These are phyloP conservation scores for Fopius arisanus DNA, from an alignment of 1,140 invertebrate genomes.

Conservation along the genomic window DNA sequence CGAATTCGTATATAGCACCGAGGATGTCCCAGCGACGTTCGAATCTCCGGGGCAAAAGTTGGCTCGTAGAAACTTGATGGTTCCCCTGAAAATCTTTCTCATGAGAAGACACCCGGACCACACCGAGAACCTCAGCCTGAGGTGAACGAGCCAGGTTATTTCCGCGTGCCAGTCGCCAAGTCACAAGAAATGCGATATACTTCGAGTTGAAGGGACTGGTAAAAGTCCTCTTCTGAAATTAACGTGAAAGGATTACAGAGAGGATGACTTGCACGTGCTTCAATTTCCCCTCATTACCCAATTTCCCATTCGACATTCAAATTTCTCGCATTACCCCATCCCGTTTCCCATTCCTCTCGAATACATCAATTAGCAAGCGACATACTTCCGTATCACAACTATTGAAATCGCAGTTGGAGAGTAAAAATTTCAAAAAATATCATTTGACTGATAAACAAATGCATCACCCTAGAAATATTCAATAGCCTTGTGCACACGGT, in stretches of 20 bases:
- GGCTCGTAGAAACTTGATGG: conserved; percentile 21
- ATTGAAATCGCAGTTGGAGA: too few relatives aligned
- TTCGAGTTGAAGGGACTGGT: conserved; percentile 6
- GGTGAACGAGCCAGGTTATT: conserved; percentile 24
- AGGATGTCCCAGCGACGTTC: background rate
- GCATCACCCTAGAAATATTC: conserved; percentile 24
- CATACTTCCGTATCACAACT: too few relatives aligned
- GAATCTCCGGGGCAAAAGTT: conserved; percentile 20
- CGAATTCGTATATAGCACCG: conserved; percentile 1
- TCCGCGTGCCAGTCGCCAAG: conserved; percentile 30
- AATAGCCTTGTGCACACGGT: conserved; percentile 18
- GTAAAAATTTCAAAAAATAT: too few relatives aligned
- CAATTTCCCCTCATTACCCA: background rate
- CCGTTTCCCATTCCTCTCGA: too few relatives aligned
- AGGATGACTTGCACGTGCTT: conserved; percentile 6
- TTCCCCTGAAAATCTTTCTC: background rate
- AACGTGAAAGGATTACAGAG: conserved; percentile 42
- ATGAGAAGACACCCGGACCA: background rate
- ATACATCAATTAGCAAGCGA: too few relatives aligned
- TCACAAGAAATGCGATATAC: conserved; percentile 27
- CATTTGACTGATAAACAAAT: conserved; percentile 28
- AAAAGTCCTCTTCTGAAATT: conserved; percentile 28
- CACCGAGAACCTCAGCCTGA: conserved; percentile 14
- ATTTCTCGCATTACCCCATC: background rate
- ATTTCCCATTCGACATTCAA: conserved; percentile 3